Evolutionary conservation across 2,113 vertebrate species (phyloP).

Genomic region (Labeo catla): DNA sequence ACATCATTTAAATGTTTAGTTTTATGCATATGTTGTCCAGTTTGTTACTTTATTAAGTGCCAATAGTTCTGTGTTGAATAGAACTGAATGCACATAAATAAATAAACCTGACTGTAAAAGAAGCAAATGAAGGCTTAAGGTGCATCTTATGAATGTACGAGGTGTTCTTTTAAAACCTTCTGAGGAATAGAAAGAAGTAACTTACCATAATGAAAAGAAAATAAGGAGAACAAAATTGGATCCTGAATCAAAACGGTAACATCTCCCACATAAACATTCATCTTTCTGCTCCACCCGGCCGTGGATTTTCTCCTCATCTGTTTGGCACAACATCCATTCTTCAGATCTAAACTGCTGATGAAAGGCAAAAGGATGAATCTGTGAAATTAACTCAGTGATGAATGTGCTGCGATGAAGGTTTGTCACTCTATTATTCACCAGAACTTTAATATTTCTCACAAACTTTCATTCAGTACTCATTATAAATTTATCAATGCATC

Average conservation of each 20-base stretch:
- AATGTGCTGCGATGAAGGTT: background rate
- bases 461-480: no score
- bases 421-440: background rate
- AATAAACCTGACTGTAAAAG: background rate
- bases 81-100: background rate
- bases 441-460: background rate
- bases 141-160: background rate
- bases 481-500: background rate
- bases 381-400: background rate
- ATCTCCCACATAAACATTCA: background rate
- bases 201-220: slow-evolving; percentile 3
- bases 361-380: background rate
- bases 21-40: background rate
- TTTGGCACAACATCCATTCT: background rate
- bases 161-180: background rate
- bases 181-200: background rate
- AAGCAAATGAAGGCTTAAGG: background rate
- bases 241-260: background rate
- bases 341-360: background rate
- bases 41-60: background rate
- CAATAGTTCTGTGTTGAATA: background rate
- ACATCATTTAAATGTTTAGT: no score
- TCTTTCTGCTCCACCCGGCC: background rate
- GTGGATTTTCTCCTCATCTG: background rate
- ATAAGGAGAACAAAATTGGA: background rate